Evolutionary conservation across 1,140 invertebrate genomes (phyloP), one percentile per base, ranked within the genome.

Genomic region (Procambarus virginalis): DNA sequence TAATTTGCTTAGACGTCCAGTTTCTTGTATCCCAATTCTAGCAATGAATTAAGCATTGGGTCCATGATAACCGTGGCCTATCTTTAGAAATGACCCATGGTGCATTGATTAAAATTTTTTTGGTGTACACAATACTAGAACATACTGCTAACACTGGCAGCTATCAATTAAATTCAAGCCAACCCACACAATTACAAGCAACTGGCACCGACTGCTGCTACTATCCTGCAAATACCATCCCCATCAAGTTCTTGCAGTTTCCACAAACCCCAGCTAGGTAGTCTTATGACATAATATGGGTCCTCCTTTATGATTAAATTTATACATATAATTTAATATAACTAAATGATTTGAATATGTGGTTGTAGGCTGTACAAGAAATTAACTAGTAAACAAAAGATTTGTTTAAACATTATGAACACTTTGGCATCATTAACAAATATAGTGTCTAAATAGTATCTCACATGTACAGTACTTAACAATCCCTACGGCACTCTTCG

Each of bases 371-470:
- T 60, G 51, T 82, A 82, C 68, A 48, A 46, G 80, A 17, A 82
- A 82, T 60, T 46, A 5, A 20, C 51, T 17, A 68, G 60, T 48
- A 64, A 82, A 73, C 34, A 9, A 73, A 68, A 68, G 14, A 68
- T 68, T 73, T 73, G 34, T 64, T 68, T 48, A 68, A 48, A 10
- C 58, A 22, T 34, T 82, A 17, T 82, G 80, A 82, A 82, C 80
- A 82, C 60, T 82, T 82, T 82, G 80, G 80, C 80, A 82, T 82
- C 22, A 45, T 82, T 6, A 80, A n/a, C 22, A 58, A 80, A 46
- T 82, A 82, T 82, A 64, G 17, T 34, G 68, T 68, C 12, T 73
- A 34, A 34, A 73, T 34, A 73, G 4, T 8, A 73, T 73, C 68
- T 73, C n/a, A 10, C 8, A 20, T 73, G 14, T 3, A 34, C 34